Conservation (phyloP, 1,140 invertebrate species). For the Zaprionus davidi region DNA sequence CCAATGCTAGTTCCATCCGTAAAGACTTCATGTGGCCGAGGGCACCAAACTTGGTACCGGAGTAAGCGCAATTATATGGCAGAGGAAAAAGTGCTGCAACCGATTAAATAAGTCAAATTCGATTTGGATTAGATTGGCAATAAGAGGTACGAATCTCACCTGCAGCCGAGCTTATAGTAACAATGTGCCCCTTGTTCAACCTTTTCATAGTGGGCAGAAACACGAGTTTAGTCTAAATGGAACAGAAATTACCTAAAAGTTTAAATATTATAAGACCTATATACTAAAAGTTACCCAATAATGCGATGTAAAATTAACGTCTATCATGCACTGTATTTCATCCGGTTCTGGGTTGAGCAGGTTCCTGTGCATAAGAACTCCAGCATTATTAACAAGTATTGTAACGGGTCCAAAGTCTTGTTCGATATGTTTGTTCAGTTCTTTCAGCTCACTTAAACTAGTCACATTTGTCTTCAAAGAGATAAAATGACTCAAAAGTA, state of each 20-base stretch:
- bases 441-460: conserved; percentile 36
- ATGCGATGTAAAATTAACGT: conserved; percentile 63
- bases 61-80: conserved; percentile 84
- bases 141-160: conserved; percentile 83
- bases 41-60: conserved; percentile 90
- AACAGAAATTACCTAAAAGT: no score
- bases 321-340: conserved; percentile 60
- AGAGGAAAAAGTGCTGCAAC: conserved; percentile 37
- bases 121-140: no score
- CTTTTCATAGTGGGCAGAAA: conserved; percentile 94
- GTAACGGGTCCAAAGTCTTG: conserved; percentile 65
- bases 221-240: conserved; percentile 87
- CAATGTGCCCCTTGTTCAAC: conserved; percentile 91
- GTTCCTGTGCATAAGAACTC: conserved; percentile 49
- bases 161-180: conserved; percentile 92
- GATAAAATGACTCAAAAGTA: no score
- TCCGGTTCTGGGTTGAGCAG: conserved; percentile 25
- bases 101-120: no score
- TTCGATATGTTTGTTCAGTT: conserved; percentile 36
- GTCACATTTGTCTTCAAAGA: conserved; percentile 47
- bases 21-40: conserved; percentile 89
- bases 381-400: conserved; percentile 74
- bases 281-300: conserved; percentile 54
- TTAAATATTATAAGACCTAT: no score
- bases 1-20: conserved; percentile 58